Evolutionary conservation across 2,797 vertebrate genomes (phyloP), one percentile per base, ranked within the genome.

Genomic region (Moxostoma hubbsi): DNA sequence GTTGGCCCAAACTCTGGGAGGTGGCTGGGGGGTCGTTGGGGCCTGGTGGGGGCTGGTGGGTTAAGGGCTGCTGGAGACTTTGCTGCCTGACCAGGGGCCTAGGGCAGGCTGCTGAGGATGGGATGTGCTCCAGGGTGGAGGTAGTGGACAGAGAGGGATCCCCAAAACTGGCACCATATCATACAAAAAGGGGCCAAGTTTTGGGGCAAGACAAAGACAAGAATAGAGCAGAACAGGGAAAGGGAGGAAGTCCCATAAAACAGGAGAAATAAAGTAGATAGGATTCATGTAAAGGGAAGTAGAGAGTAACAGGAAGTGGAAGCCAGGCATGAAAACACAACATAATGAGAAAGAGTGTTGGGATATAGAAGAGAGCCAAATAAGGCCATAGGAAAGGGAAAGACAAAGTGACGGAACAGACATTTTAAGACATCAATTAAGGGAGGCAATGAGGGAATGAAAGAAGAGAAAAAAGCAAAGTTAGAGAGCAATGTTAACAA

Each of bases 111-210:
- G 95, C 93, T 62, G 97, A 97, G 89, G 95, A 97, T 57, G 97
- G 97, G 91, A 98, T 97, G 94, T 98, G 97, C 92, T 99, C 98
- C 95, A 98, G 94, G 90, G 97, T 98, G 94, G 98, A 98, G 82
- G 98, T 94, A 83, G 96, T 95, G 82, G 97, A 96, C 88, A 99
- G 91, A 88, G 97, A 94, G 87, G 95, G 92, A 89, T 95, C 95
- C 92, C 95, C 94, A 92, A 88, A 86, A 81, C 86, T 87, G 85
- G 77, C 80, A 71, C 77, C 90, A 89, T 91, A 65, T 45, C 10
- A 10, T 51, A 15, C 7, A 36, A 93, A 93, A 24, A 36, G 73
- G 54, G 92, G 93, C 94, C 90, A 85, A 69, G 90, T 89, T 82
- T 84, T 88, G 89, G 86, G 87, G 84, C 86, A 83, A 88, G 90